Conservation (phyloP, 1,140 invertebrate genomes). For the Pogonognathellus flavescens region DNA sequence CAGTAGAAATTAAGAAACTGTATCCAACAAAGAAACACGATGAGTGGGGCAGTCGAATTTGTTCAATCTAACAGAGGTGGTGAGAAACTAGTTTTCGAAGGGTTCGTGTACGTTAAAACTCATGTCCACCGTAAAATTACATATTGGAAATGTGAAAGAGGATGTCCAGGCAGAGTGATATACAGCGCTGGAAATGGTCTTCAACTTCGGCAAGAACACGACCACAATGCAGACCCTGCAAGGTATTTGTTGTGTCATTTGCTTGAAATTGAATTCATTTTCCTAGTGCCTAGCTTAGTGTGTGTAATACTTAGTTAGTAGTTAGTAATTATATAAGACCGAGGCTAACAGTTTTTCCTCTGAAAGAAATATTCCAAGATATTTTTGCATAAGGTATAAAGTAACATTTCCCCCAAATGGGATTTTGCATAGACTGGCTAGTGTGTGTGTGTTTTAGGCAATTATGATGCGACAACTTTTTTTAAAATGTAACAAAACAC, state of each 20-base stretch:
- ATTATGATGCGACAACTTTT: no score
- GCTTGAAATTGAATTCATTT: not conserved
- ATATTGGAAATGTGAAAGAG: constrained; percentile 17
- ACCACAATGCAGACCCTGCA: not conserved
- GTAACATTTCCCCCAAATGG: no score
- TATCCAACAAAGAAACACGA: no score
- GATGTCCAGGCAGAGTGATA: not conserved
- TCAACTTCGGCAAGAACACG: not conserved
- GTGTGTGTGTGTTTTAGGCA: no score
- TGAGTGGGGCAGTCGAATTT: not conserved
- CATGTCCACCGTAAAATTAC: not conserved
- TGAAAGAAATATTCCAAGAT: no score
- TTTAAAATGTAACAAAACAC: no score
- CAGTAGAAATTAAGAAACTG: not conserved
- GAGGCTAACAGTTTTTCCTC: no score
- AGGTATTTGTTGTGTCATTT: not conserved
- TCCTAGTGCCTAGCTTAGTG: no score
- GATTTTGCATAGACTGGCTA: no score
- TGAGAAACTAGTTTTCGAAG: not conserved
- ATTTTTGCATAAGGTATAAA: no score
- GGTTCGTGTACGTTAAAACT: not conserved
- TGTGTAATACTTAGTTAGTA: no score
- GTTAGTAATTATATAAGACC: no score
- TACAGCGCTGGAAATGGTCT: not conserved
- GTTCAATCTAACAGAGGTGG: constrained; percentile 7